Conservation (phyloP, 1,140 invertebrate species). For the Ectropis grisescens region DNA sequence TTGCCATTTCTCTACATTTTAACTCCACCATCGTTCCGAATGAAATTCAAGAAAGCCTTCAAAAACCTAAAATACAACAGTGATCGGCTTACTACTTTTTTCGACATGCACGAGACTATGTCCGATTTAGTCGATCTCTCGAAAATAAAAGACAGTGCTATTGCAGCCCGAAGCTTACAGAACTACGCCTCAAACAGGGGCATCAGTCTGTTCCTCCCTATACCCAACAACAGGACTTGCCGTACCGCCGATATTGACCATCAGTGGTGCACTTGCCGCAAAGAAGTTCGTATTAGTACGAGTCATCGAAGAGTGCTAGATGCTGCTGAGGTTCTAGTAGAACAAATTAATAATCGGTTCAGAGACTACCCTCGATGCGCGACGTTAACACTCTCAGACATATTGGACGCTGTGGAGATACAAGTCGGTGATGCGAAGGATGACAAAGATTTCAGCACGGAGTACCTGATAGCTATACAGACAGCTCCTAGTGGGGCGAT, state of each 20-base stretch:
- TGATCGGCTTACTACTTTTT: slow-evolving; percentile 79
- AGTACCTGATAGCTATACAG: no score
- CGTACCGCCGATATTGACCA: slow-evolving; percentile 76
- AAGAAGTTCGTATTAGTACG: slow-evolving; percentile 46
- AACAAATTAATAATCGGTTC: slow-evolving; percentile 74
- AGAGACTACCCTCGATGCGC: slow-evolving; percentile 71
- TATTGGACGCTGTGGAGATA: no score
- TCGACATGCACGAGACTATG: slow-evolving; percentile 79
- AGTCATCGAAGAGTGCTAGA: slow-evolving; percentile 48
- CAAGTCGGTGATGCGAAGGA: no score
- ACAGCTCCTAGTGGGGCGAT: no score
- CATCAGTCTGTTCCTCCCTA: slow-evolving; percentile 78
- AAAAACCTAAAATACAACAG: slow-evolving; percentile 77
- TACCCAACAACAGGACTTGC: slow-evolving; percentile 80
- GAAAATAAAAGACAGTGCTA: slow-evolving; percentile 12
- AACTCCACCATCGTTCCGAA: slow-evolving; percentile 78
- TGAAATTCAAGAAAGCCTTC: slow-evolving; percentile 72
- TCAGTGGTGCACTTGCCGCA: slow-evolving; percentile 85
- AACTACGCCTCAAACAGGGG: slow-evolving; percentile 69
- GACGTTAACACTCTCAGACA: no score
- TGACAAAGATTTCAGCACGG: no score
- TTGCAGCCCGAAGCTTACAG: slow-evolving; percentile 4
- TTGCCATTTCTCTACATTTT: slow-evolving; percentile 84
- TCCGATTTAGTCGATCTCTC: slow-evolving; percentile 20
- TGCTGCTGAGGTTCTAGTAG: slow-evolving; percentile 68